Base-by-base conservation (phyloP, 2,888 invertebrate genomes). In the Pheosia tremula region DNA sequence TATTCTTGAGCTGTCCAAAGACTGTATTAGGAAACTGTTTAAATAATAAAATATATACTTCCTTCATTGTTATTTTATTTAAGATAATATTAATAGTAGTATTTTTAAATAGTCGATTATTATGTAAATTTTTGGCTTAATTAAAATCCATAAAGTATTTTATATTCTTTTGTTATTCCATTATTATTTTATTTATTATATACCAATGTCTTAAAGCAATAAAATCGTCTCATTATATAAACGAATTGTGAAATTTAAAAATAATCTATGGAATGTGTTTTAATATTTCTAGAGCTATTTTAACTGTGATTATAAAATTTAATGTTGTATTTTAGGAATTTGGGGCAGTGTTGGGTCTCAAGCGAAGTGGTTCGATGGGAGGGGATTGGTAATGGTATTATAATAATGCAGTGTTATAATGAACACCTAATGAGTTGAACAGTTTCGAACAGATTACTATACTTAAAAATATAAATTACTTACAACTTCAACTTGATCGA, bases 251-350 rank as follows among this genome's bases (percentile, higher is more conserved):
- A 45, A 56, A 64, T 60, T 57, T 56, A 24, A 56, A 56, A 57
- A 10, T 61, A 37, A 60, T 61, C 53, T 59, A 39, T 3, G 13
- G 39, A 13, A 56, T 56, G 47, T 39, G 45, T 45, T 55, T 61
- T 59, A 55, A 57, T 64, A 60, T 58, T 64, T 54, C 11, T 41
- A 41, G 56, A 61, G 47, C 5, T 41, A 43, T 60, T 60, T 60
- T 56, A 41, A 56, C 13, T 41, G 41, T 24, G 41, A 56, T 56
- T 56, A 56, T 56, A 56, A 69, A 69, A 71, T 63, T 63, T 59
- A 70, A 71, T 70, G 67, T 73, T 70, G 71, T 73, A 63, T 61
- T 59, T 61, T 38, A 58, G 60, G 49, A 71, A 67, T 71, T 71
- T 67, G 52, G 60, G 39, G 56, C 56, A 41, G 4, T 4, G 10